Conservation (phyloP, 2,113 vertebrate species). For the Prietella phreatophila region DNA sequence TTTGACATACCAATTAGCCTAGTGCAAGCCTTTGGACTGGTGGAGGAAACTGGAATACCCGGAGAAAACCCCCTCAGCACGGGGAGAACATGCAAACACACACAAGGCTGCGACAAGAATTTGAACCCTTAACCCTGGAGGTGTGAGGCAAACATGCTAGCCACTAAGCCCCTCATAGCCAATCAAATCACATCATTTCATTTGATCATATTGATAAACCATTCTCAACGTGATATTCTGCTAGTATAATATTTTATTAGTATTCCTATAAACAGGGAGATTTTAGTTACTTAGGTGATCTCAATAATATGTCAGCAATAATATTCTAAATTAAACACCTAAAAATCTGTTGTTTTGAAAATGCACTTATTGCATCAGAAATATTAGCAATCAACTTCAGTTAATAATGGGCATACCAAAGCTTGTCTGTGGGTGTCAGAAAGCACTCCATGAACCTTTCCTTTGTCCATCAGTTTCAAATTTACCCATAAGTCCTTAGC, state of each 20-base stretch:
- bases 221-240: neutral
- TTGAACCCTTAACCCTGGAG: too few relatives aligned
- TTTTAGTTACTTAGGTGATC: neutral
- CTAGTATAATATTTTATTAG: neutral
- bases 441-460: slow-evolving; percentile 82
- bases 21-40: too few relatives aligned
- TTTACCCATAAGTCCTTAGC: slow-evolving; percentile 86
- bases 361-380: neutral
- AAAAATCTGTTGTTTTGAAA: neutral
- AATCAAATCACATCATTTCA: too few relatives aligned
- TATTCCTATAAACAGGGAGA: neutral
- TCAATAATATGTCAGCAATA: neutral
- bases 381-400: neutral
- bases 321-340: neutral
- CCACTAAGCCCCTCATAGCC: too few relatives aligned
- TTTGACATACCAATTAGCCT: too few relatives aligned
- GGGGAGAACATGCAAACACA: too few relatives aligned
- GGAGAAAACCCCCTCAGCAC: too few relatives aligned
- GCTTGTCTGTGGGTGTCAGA: slow-evolving; percentile 88
- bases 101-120: too few relatives aligned
- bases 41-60: too few relatives aligned
- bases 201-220: too few relatives aligned
- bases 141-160: too few relatives aligned
- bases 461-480: slow-evolving; percentile 80
- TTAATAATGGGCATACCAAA: slow-evolving; percentile 71